Percentiles rank a stretch among this genome's conserved stretches.
These are phyloP conservation scores for Phragmatobia fuliginosa DNA, from an alignment of 2,888 invertebrate species.

Conservation along the genomic window DNA sequence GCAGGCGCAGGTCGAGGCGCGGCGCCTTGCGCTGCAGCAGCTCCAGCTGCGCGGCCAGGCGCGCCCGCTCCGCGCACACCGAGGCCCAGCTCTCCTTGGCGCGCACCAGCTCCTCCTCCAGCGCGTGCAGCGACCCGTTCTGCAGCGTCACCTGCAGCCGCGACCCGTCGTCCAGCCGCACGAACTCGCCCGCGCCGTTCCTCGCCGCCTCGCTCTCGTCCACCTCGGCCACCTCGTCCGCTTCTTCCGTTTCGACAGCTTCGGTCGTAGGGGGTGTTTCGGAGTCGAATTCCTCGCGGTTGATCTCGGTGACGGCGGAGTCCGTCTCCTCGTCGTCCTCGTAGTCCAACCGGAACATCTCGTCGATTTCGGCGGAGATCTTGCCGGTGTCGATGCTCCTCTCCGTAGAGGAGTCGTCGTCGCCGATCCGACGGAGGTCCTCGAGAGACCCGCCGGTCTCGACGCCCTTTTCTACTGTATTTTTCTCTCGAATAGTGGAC, in stretches of 20 bases:
- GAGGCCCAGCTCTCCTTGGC: constrained; percentile 91
- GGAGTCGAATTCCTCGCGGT: constrained; percentile 51
- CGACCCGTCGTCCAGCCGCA: constrained; percentile 67
- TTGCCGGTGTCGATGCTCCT: constrained; percentile 66
- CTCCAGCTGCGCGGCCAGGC: constrained; percentile 85
- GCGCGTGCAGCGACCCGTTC: constrained; percentile 86
- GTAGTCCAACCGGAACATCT: constrained; percentile 80
- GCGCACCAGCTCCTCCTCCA: constrained; percentile 91
- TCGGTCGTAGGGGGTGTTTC: constrained; percentile 24
- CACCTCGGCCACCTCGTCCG: constrained; percentile 30
- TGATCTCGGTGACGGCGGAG: constrained; percentile 75
- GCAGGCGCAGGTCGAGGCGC: constrained; percentile 82
- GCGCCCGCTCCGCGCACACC: constrained; percentile 88
- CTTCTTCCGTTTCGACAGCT: constrained; percentile 17
- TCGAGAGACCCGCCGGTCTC: constrained; percentile 58
- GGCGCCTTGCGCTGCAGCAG: constrained; percentile 83
- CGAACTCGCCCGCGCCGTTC: constrained; percentile 54
- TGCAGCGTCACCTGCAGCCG: constrained; percentile 72
- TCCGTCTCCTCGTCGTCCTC: constrained; percentile 80
- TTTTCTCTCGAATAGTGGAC: constrained; percentile 41
- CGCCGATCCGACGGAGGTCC: constrained; percentile 47
- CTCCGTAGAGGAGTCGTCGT: constrained; percentile 40
- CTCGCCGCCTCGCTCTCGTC: constrained; percentile 15
- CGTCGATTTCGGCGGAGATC: constrained; percentile 80
- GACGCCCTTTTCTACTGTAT: constrained; percentile 52